These are phyloP conservation scores for Bambusicola thoracicus DNA, from an alignment of 2,113 vertebrate species.

Conservation along the genomic window DNA sequence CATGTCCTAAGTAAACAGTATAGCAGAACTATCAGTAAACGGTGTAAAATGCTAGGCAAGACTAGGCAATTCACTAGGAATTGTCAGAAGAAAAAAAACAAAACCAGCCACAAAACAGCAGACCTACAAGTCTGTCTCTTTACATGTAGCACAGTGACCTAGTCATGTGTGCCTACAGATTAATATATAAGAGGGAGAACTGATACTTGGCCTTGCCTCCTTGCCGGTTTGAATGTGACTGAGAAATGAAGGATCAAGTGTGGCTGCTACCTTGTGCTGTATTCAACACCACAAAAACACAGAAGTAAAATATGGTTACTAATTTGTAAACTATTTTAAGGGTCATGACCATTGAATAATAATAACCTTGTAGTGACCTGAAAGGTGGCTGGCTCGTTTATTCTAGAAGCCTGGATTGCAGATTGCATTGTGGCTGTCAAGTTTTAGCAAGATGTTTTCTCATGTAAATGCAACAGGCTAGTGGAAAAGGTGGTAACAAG, in stretches of 20 bases:
- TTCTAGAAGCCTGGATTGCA: not conserved
- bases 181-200: not conserved
- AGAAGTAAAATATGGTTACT: not conserved
- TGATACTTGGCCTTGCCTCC: not conserved
- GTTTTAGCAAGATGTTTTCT: not conserved
- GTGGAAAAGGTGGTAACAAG: not conserved
- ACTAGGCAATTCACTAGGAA: not conserved
- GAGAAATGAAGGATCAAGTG: not conserved
- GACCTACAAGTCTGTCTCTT: not conserved
- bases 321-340: not conserved
- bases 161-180: not conserved
- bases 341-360: not conserved
- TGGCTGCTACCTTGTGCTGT: not conserved
- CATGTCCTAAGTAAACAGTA: not conserved
- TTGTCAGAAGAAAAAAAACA: not conserved
- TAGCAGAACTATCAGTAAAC: not conserved
- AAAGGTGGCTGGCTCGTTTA: not conserved
- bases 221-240: not conserved
- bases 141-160: not conserved
- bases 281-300: not conserved
- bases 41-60: not conserved
- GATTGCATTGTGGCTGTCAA: not conserved
- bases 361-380: not conserved
- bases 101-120: rapidly evolving
- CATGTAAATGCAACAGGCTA: not conserved